Evolutionary conservation across 2,113 vertebrate species (phyloP).

Genomic region (Rissa tridactyla): DNA sequence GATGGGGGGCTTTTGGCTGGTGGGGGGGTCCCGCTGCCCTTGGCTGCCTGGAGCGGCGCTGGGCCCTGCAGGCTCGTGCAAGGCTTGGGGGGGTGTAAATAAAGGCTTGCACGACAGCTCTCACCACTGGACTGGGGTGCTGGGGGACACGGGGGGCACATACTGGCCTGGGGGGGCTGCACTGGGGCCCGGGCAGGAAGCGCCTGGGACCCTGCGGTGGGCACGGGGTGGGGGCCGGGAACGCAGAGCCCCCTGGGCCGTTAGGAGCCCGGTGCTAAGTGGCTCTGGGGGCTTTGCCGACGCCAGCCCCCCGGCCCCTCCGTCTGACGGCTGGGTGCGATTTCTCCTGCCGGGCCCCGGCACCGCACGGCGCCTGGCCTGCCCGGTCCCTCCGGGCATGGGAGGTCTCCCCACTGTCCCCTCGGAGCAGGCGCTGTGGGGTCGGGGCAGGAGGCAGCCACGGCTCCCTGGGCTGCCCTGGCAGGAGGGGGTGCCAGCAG

Average conservation of each 20-base stretch:
- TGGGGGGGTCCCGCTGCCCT: neutral
- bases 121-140: accelerated
- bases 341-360: neutral
- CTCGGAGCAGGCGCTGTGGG: neutral
- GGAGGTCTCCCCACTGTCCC: neutral
- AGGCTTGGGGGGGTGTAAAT: neutral
- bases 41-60: accelerated
- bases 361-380: neutral
- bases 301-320: neutral
- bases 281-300: slow-evolving; percentile 6
- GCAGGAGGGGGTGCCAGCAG: neutral
- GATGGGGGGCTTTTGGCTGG: neutral
- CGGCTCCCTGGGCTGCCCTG: neutral
- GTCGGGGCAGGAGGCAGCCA: neutral
- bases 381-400: accelerated
- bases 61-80: neutral
- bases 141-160: neutral
- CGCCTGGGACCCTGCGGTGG: neutral
- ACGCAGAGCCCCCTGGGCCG: neutral
- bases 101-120: neutral
- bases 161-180: neutral
- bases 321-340: slow-evolving; percentile 29
- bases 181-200: neutral
- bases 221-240: accelerated
- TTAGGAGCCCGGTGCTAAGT: slow-evolving; percentile 50